Evolutionary conservation across 2,113 vertebrate species (phyloP), one percentile per base, ranked within the genome.

Genomic region (Lagopus muta): DNA sequence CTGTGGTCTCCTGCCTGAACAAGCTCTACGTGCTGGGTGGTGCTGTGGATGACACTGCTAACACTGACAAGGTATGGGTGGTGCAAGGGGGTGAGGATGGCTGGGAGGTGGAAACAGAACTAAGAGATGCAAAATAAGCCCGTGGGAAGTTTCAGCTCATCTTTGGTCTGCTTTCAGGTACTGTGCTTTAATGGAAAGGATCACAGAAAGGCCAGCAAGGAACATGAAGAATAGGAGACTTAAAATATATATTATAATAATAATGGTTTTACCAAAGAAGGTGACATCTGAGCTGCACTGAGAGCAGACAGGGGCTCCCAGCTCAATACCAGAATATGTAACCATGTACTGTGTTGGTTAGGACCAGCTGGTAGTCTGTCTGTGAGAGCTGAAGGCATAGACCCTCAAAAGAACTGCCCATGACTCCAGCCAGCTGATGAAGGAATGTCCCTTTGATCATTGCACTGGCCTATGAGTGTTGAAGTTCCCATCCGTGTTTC

Each of bases 21-120:
- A 97, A 93, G 72, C 95, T 98, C 34, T 98, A 98, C 0, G 97
- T 98, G 73, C 97, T 98, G 18, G 97, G 98, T 0, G 98, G 98
- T 3, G 98, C 98, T 1, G 75, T 97, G 40, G 98, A 95, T 15
- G 97, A 98, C 4, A 86, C 94, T 1, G 3, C 91, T 48, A 98
- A 98, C 88, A 98, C 97, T 0, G 85, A 97, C 86, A 98, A 97
- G 98, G 98, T 98, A 95, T 86, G 4, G 8, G 10, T 55, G 62
- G 19, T 5, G 42, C 8, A 13, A 48, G 7, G 54, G 30, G 21
- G 9, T 71, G 69, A 71, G 43, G 66, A 25, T 71, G 67, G 36
- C 17, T 28, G 25, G 17, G 25, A 19, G 25, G 25, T 52, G 16
- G 34, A 71, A 27, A 7, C 34, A 28, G 8, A 25, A 24, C n/a